Base-by-base conservation (phyloP, 2,888 invertebrate species). In the Polymixis flavicincta region DNA sequence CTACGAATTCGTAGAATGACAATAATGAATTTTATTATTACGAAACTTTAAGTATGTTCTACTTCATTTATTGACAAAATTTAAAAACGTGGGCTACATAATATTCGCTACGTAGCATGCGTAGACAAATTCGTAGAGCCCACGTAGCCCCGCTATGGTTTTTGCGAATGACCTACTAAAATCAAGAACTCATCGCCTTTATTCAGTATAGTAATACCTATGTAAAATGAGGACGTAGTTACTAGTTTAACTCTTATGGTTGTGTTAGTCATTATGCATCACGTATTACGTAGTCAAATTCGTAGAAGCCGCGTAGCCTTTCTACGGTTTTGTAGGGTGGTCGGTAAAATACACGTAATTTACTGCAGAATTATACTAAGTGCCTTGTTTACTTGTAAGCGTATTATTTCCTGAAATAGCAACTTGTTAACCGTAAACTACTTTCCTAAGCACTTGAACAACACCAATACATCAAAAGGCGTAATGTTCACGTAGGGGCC, bases 1-100 rank as follows among this genome's bases (percentile, higher is more conserved):
- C 71, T 80, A 74, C 63, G 60, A 37, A 59, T 45, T 69, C 64
- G 25, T 32, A 55, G 61, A 57, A 74, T 73, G 6, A 54, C 19
- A 28, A 14, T 48, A 52, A 80, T 64, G 8, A 64, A 48, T 60
- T n/a, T n/a, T n/a, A n/a, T n/a, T 52, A 79, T 42, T 42, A 59
- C 32, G 13, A 42, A 71, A 28, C 22, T 45, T 25, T 50, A 37
- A 22, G 2, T 32, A 25, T 4, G 4, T 28, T 22, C 13, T 32
- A 78, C 9, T 11, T 9, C 17, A 45, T 65, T 13, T 11, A 17
- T 25, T 61, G 19, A 66, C 19, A 32, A 42, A 42, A 52, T 45
- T 50, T 48, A 4, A 78, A 65, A 65, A 54, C 64, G n/a, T 59
- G 13, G 48, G 14, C 63, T 32, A 14, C 32, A 32, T 19, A 42